Conservation (phyloP, 2,797 vertebrate species). For the Peromyscus aztecus region DNA sequence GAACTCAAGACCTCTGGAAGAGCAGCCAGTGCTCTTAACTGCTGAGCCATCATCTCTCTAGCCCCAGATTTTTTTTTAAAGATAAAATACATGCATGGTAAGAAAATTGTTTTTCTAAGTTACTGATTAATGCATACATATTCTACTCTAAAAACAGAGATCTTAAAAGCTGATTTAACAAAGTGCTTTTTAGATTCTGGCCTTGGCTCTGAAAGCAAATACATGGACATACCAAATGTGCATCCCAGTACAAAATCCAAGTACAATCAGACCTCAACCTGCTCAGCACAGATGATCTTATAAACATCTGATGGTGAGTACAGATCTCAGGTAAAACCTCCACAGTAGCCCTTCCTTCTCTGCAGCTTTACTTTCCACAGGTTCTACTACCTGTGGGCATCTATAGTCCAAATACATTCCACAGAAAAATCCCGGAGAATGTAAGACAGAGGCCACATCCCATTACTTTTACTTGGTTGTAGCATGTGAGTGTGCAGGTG, state of each 20-base stretch:
- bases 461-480: background rate
- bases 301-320: background rate
- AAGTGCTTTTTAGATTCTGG: slow-evolving; percentile 51
- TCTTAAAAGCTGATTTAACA: slow-evolving; percentile 36
- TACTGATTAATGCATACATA: slow-evolving; percentile 46
- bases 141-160: slow-evolving; percentile 33
- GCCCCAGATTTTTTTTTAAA: background rate
- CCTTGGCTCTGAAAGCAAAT: slow-evolving; percentile 19
- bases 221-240: background rate
- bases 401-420: background rate
- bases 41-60: too few relatives aligned
- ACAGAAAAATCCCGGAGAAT: background rate
- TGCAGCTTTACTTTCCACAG: background rate
- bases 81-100: background rate
- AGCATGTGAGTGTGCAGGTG: background rate
- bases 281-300: background rate
- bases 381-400: background rate
- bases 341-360: background rate
- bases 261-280: background rate
- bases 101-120: slow-evolving; percentile 25
- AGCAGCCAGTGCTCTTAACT: too few relatives aligned
- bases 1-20: too few relatives aligned
- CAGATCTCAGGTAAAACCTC: background rate
- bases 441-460: background rate
- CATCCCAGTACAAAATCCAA: background rate